Conservation (phyloP, 2,113 vertebrate genomes). For the Brachirus orientalis region DNA sequence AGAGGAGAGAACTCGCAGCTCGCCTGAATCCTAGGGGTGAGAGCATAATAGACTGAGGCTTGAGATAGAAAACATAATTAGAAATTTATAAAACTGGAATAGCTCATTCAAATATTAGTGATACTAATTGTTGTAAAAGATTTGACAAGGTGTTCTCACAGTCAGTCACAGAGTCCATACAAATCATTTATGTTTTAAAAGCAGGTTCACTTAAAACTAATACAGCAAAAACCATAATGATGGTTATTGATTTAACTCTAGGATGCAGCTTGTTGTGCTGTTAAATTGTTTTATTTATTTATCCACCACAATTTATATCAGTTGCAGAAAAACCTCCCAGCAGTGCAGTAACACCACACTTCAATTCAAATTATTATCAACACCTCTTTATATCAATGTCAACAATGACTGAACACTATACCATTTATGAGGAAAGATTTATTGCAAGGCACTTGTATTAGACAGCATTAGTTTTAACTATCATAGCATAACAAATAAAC, state of each 20-base stretch:
- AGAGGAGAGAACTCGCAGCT: conserved; percentile 31
- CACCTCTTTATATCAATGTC: neutral
- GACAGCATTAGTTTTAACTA: neutral
- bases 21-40: conserved; percentile 23
- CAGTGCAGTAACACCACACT: too few relatives aligned
- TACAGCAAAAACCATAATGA: too few relatives aligned
- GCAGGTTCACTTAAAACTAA: too few relatives aligned
- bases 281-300: too few relatives aligned
- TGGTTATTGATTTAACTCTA: too few relatives aligned
- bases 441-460: neutral
- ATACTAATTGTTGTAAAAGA: conserved; percentile 5
- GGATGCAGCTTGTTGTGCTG: too few relatives aligned
- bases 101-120: neutral
- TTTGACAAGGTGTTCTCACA: conserved; percentile 3
- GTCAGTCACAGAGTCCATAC: too few relatives aligned
- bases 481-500: neutral
- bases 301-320: too few relatives aligned
- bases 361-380: too few relatives aligned
- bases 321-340: too few relatives aligned
- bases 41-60: conserved; percentile 9
- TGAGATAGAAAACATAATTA: conserved; percentile 24
- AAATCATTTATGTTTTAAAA: too few relatives aligned
- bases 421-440: neutral
- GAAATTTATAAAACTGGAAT: conserved; percentile 25
- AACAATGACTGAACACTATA: neutral